A percentile compares a stretch with the other conserved stretches of the same genome.
These are phyloP conservation scores for Notarius quadriscutis DNA, from an alignment of 2,113 vertebrate genomes.

Conservation along the genomic window DNA sequence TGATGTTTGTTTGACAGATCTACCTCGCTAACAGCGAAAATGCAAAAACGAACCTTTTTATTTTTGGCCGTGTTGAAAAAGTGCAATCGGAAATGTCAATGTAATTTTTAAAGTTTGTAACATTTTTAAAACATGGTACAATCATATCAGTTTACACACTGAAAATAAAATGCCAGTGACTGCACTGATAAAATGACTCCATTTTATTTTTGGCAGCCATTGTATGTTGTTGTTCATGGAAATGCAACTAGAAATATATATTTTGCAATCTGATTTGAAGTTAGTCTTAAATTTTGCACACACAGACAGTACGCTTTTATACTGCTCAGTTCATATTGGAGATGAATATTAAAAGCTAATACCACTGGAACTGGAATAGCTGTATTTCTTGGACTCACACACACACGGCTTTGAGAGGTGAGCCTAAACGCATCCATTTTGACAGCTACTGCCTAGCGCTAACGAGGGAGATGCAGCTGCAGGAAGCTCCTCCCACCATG, in stretches of 20 bases:
- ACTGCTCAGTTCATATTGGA: background rate
- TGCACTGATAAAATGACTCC: too few species aligned
- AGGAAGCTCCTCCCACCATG: conserved; percentile 29
- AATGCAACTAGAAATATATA: background rate
- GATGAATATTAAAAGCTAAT: background rate
- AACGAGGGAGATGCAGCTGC: conserved; percentile 23
- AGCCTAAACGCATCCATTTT: conserved; percentile 42
- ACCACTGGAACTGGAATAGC: background rate
- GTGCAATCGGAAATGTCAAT: background rate
- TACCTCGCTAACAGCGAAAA: background rate
- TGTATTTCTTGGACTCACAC: background rate
- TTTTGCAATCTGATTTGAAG: background rate
- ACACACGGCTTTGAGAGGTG: conserved; percentile 13
- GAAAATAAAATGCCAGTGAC: background rate
- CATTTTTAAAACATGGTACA: background rate
- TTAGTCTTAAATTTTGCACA: background rate
- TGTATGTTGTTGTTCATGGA: background rate
- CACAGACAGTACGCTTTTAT: background rate
- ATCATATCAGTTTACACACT: background rate
- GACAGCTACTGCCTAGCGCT: conserved; percentile 40
- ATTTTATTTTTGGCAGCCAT: background rate
- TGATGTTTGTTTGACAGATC: background rate
- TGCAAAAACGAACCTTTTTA: background rate
- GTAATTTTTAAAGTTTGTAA: background rate
- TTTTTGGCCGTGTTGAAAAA: background rate